Conservation (phyloP, 2,888 invertebrate genomes). For the Drosophila setosimentum region DNA sequence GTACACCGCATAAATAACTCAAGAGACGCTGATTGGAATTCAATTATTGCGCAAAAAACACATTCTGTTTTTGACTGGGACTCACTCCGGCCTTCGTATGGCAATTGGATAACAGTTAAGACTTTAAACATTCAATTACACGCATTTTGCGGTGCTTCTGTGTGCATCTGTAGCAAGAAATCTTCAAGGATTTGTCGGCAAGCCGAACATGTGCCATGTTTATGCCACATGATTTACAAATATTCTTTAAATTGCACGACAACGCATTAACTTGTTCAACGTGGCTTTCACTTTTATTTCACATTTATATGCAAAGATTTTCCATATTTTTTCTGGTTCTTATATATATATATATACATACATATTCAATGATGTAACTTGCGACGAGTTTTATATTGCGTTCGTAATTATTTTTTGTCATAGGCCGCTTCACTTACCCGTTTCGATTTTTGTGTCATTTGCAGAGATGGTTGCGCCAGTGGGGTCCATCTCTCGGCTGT, state of each 20-base stretch:
- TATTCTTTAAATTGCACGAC: background rate
- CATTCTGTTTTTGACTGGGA: constrained; percentile 5
- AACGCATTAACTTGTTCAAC: background rate
- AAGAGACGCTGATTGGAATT: constrained; percentile 55
- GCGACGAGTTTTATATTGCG: background rate
- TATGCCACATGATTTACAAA: constrained; percentile 14
- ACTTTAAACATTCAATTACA: constrained; percentile 56
- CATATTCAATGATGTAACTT: background rate
- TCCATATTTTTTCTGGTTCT: background rate
- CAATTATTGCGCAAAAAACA: constrained; percentile 55
- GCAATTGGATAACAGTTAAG: constrained; percentile 54
- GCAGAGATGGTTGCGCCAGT: constrained; percentile 51
- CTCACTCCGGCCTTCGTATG: background rate
- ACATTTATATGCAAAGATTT: background rate
- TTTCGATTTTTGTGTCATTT: constrained; percentile 66
- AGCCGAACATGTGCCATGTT: constrained; percentile 12
- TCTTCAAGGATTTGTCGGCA: constrained; percentile 21
- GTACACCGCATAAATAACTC: constrained; percentile 62
- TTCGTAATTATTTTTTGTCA: background rate
- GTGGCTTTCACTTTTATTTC: background rate
- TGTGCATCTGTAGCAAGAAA: constrained; percentile 25
- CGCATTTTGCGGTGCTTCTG: constrained; percentile 2
- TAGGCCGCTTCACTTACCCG: constrained; percentile 59
- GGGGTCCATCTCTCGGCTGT: constrained; percentile 68
- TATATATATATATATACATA: background rate